Evolutionary conservation across 2,797 vertebrate species (phyloP), one percentile per base, ranked within the genome.

Genomic region (Melanotaenia trifasciata): DNA sequence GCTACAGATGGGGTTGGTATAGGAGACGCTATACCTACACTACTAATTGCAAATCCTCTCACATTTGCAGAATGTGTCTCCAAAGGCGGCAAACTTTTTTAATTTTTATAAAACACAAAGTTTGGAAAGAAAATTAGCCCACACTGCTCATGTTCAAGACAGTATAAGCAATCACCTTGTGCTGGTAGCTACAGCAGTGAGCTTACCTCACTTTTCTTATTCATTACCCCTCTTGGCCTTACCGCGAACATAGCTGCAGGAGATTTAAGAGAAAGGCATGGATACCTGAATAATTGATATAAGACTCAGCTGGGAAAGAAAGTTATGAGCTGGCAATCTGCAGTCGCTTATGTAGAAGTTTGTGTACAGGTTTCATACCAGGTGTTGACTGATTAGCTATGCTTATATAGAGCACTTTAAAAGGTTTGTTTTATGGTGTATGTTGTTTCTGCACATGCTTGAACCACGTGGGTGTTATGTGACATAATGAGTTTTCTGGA

Each of bases 271-370:
- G 70, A 83, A 83, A 76, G 69, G 40, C 50, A 63, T 71, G 58
- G 61, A 65, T 45, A 80, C 72, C 71, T 88, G 70, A 91, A 90
- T 90, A 83, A 90, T 84, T 84, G 62, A 93, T 87, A 59, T 43
- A 66, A 83, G 86, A 75, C 64, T 69, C 67, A 61, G 64, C 64
- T 60, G 45, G 58, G 72, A 65, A 51, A 58, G 76, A 73, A 74
- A 72, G 77, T 78, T 86, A 60, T 57, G 58, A 79, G 67, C 57
- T 71, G 57, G 74, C 73, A 81, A 22, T 72, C 69, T 75, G 78
- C 65, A 73, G 76, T 71, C 16, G 69, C 60, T 74, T 82, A 84
- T 83, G 84, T 73, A 83, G 67, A 81, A 59, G 76, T 88, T 74
- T 79, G 57, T 77, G 70, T 58, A 50, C 63, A 74, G 36, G 40